Base-by-base conservation (phyloP, 1,140 invertebrate genomes). In the Ceratosolen solmsi region DNA sequence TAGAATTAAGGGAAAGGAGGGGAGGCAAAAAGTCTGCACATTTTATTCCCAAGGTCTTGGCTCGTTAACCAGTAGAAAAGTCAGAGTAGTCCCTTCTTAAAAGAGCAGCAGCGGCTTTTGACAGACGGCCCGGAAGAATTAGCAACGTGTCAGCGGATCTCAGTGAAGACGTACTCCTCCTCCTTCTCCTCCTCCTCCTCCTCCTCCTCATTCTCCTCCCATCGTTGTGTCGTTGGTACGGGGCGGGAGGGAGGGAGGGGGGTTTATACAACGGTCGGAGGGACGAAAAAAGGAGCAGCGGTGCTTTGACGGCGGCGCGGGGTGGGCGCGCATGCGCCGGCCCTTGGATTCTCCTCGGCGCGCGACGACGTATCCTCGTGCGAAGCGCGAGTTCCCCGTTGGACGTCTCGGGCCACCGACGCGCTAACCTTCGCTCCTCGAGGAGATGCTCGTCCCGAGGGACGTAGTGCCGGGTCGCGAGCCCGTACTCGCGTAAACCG, bases 281-380 rank as follows among this genome's bases (percentile, higher is more conserved):
- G 15, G 51, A 33, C 33, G 38, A 56, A 74, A 83, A 79, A 74
- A 80, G 74, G 68, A 74, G 30, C n/a, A 38, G 8, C 30, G 36
- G 8, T n/a, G 13, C 20, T 41, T 5, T 7, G 65, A 2, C 38
- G 30, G 22, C 4, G 38, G 7, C 38, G 65, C 17, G 54, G n/a
- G 54, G 58, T 68, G 54, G 54, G 49, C 13, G 80, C 80, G 79
- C 79, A 81, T 81, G 80, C 80, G 80, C 80, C 58, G 63, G 36
- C 46, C 79, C 79, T 49, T 75, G 58, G 58, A 75, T 27, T 54
- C 25, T 51, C 56, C 63, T 38, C n/a, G 17, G 38, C 25, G 36
- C 11, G 25, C 38, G 41, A n/a, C 1, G 38, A 70, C 33, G 49
- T 17, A 5, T 46, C 70, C 41, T 33, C 63, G 76, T 51, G 76